Base-by-base conservation (phyloP, 2,797 vertebrate genomes). In the Pangasius krempfi region DNA sequence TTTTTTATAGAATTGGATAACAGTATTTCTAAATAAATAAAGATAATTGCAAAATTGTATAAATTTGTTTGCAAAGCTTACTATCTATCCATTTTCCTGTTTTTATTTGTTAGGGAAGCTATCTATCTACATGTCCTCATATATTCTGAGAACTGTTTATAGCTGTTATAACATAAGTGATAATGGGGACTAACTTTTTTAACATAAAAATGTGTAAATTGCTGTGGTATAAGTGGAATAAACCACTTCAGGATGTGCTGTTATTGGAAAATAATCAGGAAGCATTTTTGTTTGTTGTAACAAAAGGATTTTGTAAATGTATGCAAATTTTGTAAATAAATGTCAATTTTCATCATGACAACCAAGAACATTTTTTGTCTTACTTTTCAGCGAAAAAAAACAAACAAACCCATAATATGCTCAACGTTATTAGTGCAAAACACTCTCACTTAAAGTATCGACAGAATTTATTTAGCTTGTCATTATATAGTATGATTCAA, bases 401-500 rank as follows among this genome's bases (percentile, higher is more conserved):
- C 0, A n/a, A 66, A 62, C 27, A 25, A 27, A n/a, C 1, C 7
- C 33, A 72, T 33, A 50, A 50, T 27, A 27, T 16, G 14, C 18
- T 76, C 5, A 33, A 58, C 0, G 0, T 66, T 64, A 1, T 64
- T 20, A 8, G 56, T 30, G 20, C 27, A 50, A 73, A 40, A 58
- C 22, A 18, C 30, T 30, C 56, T 66, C 27, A 27, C 14, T 27
- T 54, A n/a, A 54, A 33, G 4, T 30, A 75, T 54, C 16, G 9
- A 20, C 87, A 40, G 70, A 79, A 76, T 81, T 4, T 47, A 86
- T 85, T 88, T 64, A 73, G 37, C 87, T 54, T 86, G 60, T 58
- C 54, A 37, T 78, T 52, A 52, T 80, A 58, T 6, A 25, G 52
- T 86, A 79, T 70, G 79, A 70, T 87, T 88, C 83, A 85, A 58